Conservation (phyloP, 1,140 invertebrate species). For the Drosophila nasuta region DNA sequence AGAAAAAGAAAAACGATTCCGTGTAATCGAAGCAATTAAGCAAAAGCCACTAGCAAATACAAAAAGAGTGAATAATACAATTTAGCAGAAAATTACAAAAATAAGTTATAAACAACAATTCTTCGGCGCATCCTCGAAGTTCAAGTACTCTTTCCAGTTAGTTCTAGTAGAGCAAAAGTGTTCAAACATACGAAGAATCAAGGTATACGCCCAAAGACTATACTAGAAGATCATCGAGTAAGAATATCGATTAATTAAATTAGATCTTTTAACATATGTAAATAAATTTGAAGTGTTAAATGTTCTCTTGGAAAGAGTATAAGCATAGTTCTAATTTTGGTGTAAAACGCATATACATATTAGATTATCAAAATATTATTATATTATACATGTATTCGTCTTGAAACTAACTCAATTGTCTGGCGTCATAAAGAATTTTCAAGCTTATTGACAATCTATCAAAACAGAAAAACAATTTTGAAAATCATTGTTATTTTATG, state of each 20-base stretch:
- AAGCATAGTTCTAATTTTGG: conserved; percentile 21
- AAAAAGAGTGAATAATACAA: conserved; percentile 25
- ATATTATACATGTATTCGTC: conserved; percentile 38
- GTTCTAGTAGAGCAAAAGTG: conserved; percentile 16
- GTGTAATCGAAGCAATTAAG: conserved; percentile 7
- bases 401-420: conserved; percentile 36
- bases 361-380: conserved; percentile 24
- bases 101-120: background rate
- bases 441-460: conserved; percentile 72
- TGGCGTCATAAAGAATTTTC: conserved; percentile 59
- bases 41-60: conserved; percentile 16
- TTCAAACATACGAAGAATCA: conserved; percentile 17
- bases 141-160: conserved; percentile 21
- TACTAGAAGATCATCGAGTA: conserved; percentile 10
- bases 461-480: conserved; percentile 30
- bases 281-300: background rate
- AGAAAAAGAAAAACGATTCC: conserved; percentile 8
- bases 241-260: conserved; percentile 7
- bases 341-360: conserved; percentile 46
- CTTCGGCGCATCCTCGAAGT: conserved; percentile 9
- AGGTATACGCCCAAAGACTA: conserved; percentile 18
- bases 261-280: conserved; percentile 1
- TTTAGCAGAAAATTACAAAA: conserved; percentile 4
- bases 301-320: conserved; percentile 50
- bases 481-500: conserved; percentile 41